Evolutionary conservation across 1,140 invertebrate genomes (phyloP).

Genomic region (Babylonia areolata): DNA sequence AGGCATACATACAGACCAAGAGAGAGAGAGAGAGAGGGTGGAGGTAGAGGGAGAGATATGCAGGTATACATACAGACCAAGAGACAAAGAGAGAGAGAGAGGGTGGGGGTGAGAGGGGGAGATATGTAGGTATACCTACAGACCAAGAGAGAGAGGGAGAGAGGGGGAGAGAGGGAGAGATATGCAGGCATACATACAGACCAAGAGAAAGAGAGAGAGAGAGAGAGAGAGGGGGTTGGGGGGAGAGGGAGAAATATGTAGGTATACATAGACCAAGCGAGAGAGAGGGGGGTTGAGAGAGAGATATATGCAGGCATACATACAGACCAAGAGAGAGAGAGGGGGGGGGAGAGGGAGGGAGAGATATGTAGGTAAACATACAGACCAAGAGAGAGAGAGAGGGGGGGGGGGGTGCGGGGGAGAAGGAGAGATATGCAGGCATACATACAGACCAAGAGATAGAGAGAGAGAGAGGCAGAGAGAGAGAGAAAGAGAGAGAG

Average conservation of each 20-base stretch:
- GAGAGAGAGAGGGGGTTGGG: conserved; percentile 21
- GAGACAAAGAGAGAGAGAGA: conserved; percentile 21
- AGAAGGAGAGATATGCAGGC: too few relatives aligned
- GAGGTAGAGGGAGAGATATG: conserved; percentile 20
- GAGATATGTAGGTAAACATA: background rate
- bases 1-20: conserved; percentile 19
- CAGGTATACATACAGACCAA: background rate
- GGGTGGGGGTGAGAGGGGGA: background rate
- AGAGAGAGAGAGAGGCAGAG: background rate
- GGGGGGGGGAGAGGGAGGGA: background rate
- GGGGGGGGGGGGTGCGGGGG: background rate
- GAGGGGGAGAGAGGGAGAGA: background rate
- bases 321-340: background rate
- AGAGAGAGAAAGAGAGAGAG: background rate
- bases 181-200: too few relatives aligned
- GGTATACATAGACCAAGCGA: too few relatives aligned
- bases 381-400: conserved; percentile 8
- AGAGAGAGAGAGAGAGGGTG: conserved; percentile 20
- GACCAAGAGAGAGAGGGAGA: conserved; percentile 22
- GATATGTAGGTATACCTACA: too few relatives aligned
- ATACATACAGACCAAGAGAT: background rate
- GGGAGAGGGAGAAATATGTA: conserved; percentile 21
- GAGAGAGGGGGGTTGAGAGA: background rate
- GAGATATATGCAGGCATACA: background rate
- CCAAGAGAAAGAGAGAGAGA: too few relatives aligned